These are phyloP conservation scores for Troglohyphantes excavatus DNA, from an alignment of 2,888 invertebrate genomes.

Conservation along the genomic window DNA sequence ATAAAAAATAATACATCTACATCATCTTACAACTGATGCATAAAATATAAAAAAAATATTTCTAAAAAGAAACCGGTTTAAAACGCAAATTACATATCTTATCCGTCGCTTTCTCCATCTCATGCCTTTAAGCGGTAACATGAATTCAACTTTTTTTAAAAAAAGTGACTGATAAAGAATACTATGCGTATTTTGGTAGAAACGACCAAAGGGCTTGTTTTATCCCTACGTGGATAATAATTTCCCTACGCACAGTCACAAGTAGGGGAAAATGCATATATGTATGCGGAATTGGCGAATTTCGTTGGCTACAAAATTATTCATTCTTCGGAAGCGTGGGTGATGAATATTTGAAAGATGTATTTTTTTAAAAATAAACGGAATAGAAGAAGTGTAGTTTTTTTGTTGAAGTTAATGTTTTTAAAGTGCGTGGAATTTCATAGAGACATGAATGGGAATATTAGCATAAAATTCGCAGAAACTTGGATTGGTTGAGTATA, in stretches of 20 bases:
- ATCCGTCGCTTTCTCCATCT: constrained; percentile 4
- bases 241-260: constrained; percentile 8
- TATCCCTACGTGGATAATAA: constrained; percentile 10
- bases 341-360: not conserved
- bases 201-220: not conserved
- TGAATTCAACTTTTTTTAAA: not conserved
- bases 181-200: not conserved
- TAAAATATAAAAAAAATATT: too few species aligned
- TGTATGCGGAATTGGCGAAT: not conserved
- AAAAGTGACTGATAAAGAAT: constrained; percentile 7
- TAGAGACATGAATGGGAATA: too few species aligned
- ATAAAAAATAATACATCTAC: too few species aligned
- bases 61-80: too few species aligned
- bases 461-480: too few species aligned
- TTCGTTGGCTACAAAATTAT: constrained; percentile 4
- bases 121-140: not conserved
- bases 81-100: not conserved
- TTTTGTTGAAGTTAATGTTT: not conserved
- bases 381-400: too few species aligned
- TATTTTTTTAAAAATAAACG: not conserved
- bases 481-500: too few species aligned
- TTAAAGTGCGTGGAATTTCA: too few species aligned
- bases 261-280: not conserved
- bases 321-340: constrained; percentile 12
- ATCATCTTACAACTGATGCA: too few species aligned